Evolutionary conservation across 2,888 invertebrate genomes (phyloP).

Genomic region (Eurytoma californica): DNA sequence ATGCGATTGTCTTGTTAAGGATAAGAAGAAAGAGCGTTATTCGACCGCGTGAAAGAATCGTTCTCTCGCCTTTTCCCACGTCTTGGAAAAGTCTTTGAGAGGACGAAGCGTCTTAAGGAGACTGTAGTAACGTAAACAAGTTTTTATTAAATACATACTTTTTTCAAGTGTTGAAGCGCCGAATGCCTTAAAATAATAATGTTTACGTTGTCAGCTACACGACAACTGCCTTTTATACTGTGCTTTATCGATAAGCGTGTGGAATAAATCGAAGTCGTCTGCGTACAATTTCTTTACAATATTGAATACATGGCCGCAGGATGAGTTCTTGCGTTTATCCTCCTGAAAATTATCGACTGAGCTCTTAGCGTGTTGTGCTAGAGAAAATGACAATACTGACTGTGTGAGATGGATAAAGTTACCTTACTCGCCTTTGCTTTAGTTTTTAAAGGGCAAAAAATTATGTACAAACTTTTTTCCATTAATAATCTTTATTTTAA

Average conservation of each 20-base stretch:
- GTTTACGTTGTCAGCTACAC: constrained; percentile 47
- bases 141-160: constrained; percentile 49
- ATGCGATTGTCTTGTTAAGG: constrained; percentile 47
- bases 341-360: constrained; percentile 45
- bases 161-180: constrained; percentile 48
- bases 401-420: not conserved
- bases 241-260: constrained; percentile 53
- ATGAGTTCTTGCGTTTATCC: constrained; percentile 32
- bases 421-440: constrained; percentile 5
- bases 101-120: constrained; percentile 47
- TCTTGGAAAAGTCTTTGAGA: constrained; percentile 65
- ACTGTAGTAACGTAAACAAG: constrained; percentile 41
- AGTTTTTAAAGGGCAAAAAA: not conserved
- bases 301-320: constrained; percentile 19
- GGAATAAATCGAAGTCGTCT: constrained; percentile 37
- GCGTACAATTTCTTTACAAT: constrained; percentile 47
- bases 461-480: no score
- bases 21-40: constrained; percentile 44
- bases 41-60: constrained; percentile 21
- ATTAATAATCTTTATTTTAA: no score
- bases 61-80: constrained; percentile 56
- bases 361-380: constrained; percentile 1
- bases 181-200: constrained; percentile 44
- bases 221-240: constrained; percentile 56
- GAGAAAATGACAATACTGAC: constrained; percentile 4